These are phyloP conservation scores for Eristalis intricaria DNA, from an alignment of 2,888 invertebrate genomes.

Conservation along the genomic window DNA sequence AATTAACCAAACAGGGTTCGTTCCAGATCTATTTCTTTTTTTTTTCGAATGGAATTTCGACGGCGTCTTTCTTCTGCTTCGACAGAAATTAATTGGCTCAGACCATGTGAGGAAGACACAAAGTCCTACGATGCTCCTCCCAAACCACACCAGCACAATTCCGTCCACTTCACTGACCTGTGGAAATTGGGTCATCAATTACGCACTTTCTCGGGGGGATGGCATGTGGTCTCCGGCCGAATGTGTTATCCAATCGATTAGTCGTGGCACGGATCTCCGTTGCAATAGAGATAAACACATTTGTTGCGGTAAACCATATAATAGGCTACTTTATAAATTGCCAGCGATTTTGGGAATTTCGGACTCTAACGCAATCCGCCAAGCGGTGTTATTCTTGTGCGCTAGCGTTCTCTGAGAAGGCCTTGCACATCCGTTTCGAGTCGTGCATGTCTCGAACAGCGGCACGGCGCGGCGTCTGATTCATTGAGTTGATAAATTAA, in stretches of 20 bases:
- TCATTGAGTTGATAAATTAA: conserved; percentile 67
- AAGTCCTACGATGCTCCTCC: background rate
- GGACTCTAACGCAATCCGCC: background rate
- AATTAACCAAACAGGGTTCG: conserved; percentile 52
- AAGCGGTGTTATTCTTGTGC: background rate
- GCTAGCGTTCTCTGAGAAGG: background rate
- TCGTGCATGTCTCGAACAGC: conserved; percentile 21
- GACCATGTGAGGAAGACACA: conserved; percentile 22
- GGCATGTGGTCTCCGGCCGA: background rate
- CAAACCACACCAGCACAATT: no score
- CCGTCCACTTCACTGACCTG: conserved; percentile 14
- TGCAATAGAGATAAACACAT: conserved; percentile 42
- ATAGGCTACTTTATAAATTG: conserved; percentile 41
- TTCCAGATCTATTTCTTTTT: conserved; percentile 26
- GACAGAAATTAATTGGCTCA: conserved; percentile 56
- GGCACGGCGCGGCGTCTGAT: conserved; percentile 15
- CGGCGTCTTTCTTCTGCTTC: background rate
- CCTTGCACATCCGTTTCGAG: conserved; percentile 66
- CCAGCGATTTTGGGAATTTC: conserved; percentile 31
- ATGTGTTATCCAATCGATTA: conserved; percentile 50
- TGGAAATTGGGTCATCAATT: conserved; percentile 63
- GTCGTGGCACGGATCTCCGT: conserved; percentile 40
- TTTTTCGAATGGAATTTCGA: conserved; percentile 7
- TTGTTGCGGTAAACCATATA: conserved; percentile 34
- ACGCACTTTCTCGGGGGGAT: conserved; percentile 37